These are phyloP conservation scores for Ispidina picta DNA, from an alignment of 2,797 vertebrate genomes.

Conservation along the genomic window DNA sequence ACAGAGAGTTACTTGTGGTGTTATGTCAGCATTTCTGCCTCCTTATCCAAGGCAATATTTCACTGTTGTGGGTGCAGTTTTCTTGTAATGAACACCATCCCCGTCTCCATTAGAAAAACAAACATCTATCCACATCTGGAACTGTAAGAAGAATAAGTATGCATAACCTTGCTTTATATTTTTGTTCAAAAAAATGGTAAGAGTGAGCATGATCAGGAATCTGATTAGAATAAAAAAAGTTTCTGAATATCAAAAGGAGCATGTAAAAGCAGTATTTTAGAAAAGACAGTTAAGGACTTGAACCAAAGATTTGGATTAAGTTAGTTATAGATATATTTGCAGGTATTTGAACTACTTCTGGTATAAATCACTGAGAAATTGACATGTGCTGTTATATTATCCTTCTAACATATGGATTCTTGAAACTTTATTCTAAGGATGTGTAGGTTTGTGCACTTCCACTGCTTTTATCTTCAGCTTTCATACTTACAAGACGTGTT, in stretches of 20 bases:
- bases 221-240: not conserved
- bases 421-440: not conserved
- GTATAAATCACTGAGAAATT: not conserved
- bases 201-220: not conserved
- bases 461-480: conserved; percentile 1
- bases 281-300: not conserved
- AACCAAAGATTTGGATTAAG: not conserved
- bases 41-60: not conserved
- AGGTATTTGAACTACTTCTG: not conserved
- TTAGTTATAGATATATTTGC: not conserved
- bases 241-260: not conserved
- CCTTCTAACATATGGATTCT: not conserved
- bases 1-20: not conserved
- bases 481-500: not conserved
- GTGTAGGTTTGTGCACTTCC: not conserved
- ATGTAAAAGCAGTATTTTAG: not conserved
- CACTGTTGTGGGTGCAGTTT: not conserved
- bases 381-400: not conserved
- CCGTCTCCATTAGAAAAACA: not conserved
- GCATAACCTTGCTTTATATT: not conserved
- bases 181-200: not conserved
- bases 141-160: not conserved
- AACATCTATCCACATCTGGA: not conserved
- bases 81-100: not conserved
- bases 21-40: not conserved